Conservation (phyloP, 2,888 invertebrate species). For the Axea sp. region DNA sequence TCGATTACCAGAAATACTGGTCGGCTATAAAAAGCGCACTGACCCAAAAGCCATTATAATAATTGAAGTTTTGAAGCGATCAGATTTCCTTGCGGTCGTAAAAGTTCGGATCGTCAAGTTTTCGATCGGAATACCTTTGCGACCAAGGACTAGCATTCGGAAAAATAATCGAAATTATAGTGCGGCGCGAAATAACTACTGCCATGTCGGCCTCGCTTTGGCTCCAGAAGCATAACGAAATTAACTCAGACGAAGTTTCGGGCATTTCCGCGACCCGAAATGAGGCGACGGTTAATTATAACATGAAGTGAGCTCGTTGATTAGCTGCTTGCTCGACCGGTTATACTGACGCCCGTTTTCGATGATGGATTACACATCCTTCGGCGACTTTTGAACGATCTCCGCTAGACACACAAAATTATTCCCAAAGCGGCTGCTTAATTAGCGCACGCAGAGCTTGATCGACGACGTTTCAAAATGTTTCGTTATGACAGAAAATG, state of each 20-base stretch:
- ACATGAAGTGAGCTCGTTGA: slow-evolving; percentile 69
- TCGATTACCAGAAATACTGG: slow-evolving; percentile 24
- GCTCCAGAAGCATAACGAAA: slow-evolving; percentile 26
- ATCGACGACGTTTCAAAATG: slow-evolving; percentile 58
- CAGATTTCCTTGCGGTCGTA: slow-evolving; percentile 23
- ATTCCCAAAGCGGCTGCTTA: slow-evolving; percentile 58
- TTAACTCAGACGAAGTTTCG: slow-evolving; percentile 37
- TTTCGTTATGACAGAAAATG: slow-evolving; percentile 49
- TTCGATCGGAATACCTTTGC: neutral
- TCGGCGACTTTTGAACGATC: slow-evolving; percentile 71
- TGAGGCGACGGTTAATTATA: slow-evolving; percentile 68
- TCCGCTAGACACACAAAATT: slow-evolving; percentile 57
- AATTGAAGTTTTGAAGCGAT: slow-evolving; percentile 25
- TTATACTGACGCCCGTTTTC: slow-evolving; percentile 70
- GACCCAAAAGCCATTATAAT: slow-evolving; percentile 21
- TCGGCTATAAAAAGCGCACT: slow-evolving; percentile 14
- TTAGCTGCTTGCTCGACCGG: slow-evolving; percentile 69
- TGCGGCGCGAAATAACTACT: neutral
- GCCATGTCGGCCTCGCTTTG: slow-evolving; percentile 8
- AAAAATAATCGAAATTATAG: slow-evolving; percentile 22
- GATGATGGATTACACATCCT: slow-evolving; percentile 75
- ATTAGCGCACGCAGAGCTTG: slow-evolving; percentile 58
- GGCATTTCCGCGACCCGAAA: slow-evolving; percentile 35
- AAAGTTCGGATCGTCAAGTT: slow-evolving; percentile 7
- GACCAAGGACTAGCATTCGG: neutral